A percentile compares a stretch with the other conserved stretches of the same genome.
phyloP scores from a whole-genome alignment of 2,888 invertebrate species.

The Tineola bisselliella region DNA sequence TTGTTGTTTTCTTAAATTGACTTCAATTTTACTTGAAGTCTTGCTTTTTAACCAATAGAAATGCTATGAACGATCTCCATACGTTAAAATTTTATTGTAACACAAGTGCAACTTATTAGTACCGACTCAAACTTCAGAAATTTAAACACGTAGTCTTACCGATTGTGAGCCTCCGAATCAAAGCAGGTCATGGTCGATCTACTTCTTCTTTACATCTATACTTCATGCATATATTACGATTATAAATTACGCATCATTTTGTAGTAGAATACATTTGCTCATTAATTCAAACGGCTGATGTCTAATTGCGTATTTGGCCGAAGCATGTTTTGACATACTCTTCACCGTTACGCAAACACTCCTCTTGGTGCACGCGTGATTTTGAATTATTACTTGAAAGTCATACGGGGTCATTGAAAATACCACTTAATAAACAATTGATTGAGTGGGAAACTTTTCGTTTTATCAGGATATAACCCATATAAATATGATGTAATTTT shows the following conservation, averaged over 20 bases:
- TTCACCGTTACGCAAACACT: slow-evolving; percentile 14
- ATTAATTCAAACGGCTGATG: background rate
- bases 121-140: no score
- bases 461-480: no score
- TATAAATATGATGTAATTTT: no score
- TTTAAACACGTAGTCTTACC: no score
- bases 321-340: slow-evolving; percentile 2
- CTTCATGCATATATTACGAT: no score
- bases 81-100: no score
- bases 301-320: slow-evolving; percentile 16
- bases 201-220: no score
- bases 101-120: no score
- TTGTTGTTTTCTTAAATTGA: background rate
- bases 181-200: no score
- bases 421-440: background rate
- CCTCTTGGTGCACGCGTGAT: background rate
- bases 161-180: no score
- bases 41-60: background rate
- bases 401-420: background rate
- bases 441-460: background rate
- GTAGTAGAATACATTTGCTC: background rate
- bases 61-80: no score
- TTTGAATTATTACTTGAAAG: slow-evolving; percentile 8
- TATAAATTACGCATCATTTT: no score
- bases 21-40: background rate